Evolutionary conservation across 2,888 invertebrate genomes (phyloP), one percentile per base, ranked within the genome.

Genomic region (Dione juno): DNA sequence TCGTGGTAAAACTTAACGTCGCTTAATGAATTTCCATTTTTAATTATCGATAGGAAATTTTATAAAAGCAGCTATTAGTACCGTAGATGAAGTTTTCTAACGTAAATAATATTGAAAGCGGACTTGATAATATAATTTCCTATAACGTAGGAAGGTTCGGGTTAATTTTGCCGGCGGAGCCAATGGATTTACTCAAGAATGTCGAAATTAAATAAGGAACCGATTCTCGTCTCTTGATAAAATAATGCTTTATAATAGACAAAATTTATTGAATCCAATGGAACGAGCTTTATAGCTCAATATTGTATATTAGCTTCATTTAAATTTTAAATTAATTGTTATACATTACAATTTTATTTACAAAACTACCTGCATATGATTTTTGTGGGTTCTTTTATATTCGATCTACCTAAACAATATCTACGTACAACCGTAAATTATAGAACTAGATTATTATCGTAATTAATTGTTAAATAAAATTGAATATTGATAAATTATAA

Each of bases 141-240:
- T 71, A 35, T 66, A 58, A 53, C 67, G 67, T 69, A 66, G 68
- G 73, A 70, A 74, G 69, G 69, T 66, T 67, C 64, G 57, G 70
- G 71, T 75, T 76, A 75, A 72, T 76, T 72, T 69, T 69, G 72
- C 67, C 68, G 68, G 66, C 72, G 71, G 59, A 73, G 69, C 65
- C 75, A 66, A 64, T 67, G 74, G 76, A 72, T 73, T 76, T 74
- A 75, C 72, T 73, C 70, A 70, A 72, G 73, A 73, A 73, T 67
- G 70, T 64, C 69, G 66, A 69, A 67, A 75, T 76, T 75, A 75
- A 76, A 73, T 72, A 71, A 69, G 71, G 71, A 64, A 68, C 66
- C 70, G 75, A 73, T 74, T 71, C 70, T 70, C 65, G 72, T 69
- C 50, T 71, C 69, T 74, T 67, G 67, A 72, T 72, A 72, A 74